phyloP scores from a whole-genome alignment of 2,888 invertebrate genomes.

The Eubasilissa splendida region DNA sequence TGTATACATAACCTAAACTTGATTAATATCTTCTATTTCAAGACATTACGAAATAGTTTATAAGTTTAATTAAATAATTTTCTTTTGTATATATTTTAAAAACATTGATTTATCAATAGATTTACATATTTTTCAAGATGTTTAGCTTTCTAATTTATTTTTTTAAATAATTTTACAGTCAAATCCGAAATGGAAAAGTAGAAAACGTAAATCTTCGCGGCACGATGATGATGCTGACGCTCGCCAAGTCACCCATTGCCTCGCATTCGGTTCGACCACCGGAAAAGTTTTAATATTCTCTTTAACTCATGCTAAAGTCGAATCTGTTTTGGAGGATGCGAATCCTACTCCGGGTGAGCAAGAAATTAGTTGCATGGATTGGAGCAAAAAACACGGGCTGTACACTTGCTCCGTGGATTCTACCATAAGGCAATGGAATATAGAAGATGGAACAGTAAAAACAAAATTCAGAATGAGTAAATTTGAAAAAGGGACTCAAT shows the following conservation, averaged over 20 bases:
- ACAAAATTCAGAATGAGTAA: conserved; percentile 70
- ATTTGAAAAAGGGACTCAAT: conserved; percentile 79
- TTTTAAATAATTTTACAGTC: conserved; percentile 63
- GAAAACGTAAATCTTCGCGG: conserved; percentile 64
- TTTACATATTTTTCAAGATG: too few species aligned
- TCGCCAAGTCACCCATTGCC: conserved; percentile 65
- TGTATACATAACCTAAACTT: conserved; percentile 35
- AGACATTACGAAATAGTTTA: too few species aligned
- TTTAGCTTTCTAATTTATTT: too few species aligned
- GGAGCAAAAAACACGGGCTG: conserved; percentile 71
- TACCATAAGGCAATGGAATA: conserved; percentile 73
- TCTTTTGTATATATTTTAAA: too few species aligned
- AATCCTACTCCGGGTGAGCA: conserved; percentile 65
- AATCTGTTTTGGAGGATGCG: conserved; percentile 73
- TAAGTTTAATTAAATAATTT: too few species aligned
- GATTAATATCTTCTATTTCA: too few species aligned
- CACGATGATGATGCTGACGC: conserved; percentile 61
- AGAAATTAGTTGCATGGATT: conserved; percentile 71
- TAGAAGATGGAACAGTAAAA: conserved; percentile 68
- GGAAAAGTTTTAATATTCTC: conserved; percentile 84
- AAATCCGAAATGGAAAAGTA: conserved; percentile 67
- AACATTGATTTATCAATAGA: too few species aligned
- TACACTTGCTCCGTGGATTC: conserved; percentile 73
- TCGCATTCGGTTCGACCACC: conserved; percentile 82
- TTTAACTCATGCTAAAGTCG: conserved; percentile 76